Base-by-base conservation (phyloP, 2,797 vertebrate species). In the Oreortyx pictus region DNA sequence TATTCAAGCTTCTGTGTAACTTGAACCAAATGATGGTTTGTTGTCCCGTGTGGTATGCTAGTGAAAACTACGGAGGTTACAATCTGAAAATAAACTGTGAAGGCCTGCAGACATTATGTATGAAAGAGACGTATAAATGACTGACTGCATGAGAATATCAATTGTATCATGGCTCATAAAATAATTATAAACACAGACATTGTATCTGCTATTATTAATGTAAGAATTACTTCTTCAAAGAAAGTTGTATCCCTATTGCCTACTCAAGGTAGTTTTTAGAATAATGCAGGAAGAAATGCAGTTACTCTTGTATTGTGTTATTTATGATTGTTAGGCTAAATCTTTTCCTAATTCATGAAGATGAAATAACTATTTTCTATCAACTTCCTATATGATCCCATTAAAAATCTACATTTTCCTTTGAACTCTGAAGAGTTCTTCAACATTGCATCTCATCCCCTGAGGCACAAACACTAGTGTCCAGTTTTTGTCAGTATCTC, bases 101-200 rank as follows among this genome's bases (percentile, higher is more conserved):
- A 88, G 75, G 4, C 18, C 47, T 93, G 14, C 11, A 86, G 49
- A 49, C 65, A 70, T 47, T 78, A 61, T n/a, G 37, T 71, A 2
- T 54, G 33, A 89, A 87, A 82, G 41, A 67, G 4, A 46, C 15
- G 39, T 84, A 14, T 73, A 60, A 73, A 78, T 75, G 79, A 86
- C 46, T 84, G 83, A 59, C 64, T 88, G 64, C 27, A 13, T 82
- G 41, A 66, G 44, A 89, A 57, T 27, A 85, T 67, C 57, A 46
- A 1, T 74, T 67, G 16, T 52, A 13, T 86, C 59, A 79, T 46
- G 25, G 29, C 27, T 95, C 57, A 93, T 86, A 90, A 94, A 93
- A 88, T 91, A 82, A 90, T 78, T 67, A 86, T 33, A 77, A 74
- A 62, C 23, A 47, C 6, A 64, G 22, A 4, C 11, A 77, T 46